Base-by-base conservation (phyloP, 2,113 vertebrate genomes). In the Istiophorus platypterus region DNA sequence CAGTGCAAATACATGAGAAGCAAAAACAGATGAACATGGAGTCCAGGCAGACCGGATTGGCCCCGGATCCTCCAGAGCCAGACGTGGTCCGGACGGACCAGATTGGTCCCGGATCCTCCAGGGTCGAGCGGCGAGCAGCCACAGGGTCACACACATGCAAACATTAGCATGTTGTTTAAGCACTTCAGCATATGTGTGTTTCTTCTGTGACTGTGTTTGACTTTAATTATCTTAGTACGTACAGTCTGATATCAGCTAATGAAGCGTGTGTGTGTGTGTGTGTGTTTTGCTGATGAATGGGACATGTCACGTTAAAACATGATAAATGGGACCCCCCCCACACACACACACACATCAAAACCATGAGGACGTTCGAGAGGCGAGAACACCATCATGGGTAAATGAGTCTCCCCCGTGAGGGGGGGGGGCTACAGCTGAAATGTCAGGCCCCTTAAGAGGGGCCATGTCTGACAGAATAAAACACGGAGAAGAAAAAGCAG, bases 301-400 rank as follows among this genome's bases (percentile, higher is more conserved):
- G 86, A 78, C 71, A 70, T 58, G 76, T 88, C 88, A 78, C 70
- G 63, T 87, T 82, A 82, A 87, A 93, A 80, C 82, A 94, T 90
- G 90, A 93, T 92, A 84, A 84, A 92, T 92, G 68, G 52, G 79
- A 70, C 62, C n/a, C n/a, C n/a, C n/a, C n/a, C n/a, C n/a, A n/a
- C n/a, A n/a, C n/a, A n/a, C n/a, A n/a, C n/a, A n/a, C n/a, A n/a
- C n/a, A 91, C 87, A 88, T 88, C 87, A 91, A 69, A 75, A 83
- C 79, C 81, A 74, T 54, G 27, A 62, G 29, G 24, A 26, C 31
- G 54, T n/a, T 63, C 13, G 34, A 61, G 56, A 5, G 39, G 12
- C 0, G 31, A 77, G 83, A 6, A 1, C 0, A 24, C 88, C 72
- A 72, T 92, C 69, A 58, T 87, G 90, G 88, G 88, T 91, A 92